Evolutionary conservation across 2,113 vertebrate species (phyloP).

Genomic region (Emydura subglobosa): DNA sequence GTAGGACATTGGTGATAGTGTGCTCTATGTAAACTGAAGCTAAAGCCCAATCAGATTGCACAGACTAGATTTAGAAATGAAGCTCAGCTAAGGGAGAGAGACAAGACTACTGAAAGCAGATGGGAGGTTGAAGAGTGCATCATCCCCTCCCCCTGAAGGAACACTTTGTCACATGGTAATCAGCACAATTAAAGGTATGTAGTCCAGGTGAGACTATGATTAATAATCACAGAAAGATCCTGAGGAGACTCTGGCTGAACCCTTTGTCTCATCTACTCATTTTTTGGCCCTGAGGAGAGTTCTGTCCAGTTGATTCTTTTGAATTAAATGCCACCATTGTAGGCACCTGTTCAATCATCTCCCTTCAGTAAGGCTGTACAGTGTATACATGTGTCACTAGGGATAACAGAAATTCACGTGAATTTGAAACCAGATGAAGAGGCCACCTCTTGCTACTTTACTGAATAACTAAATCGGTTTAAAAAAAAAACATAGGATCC

Average conservation of each 20-base stretch:
- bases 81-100: background rate
- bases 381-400: background rate
- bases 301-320: background rate
- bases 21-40: too few relatives aligned
- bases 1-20: background rate
- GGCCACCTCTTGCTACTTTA: background rate
- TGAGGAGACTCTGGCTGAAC: background rate
- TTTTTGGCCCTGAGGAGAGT: background rate
- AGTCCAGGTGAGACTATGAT: background rate
- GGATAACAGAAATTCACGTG: background rate
- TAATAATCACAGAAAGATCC: background rate
- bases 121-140: background rate
- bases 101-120: background rate
- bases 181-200: background rate
- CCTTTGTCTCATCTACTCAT: background rate
- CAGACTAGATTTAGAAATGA: background rate
- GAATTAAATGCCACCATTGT: background rate
- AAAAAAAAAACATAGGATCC: fast-evolving
- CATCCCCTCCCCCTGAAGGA: background rate
- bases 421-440: background rate
- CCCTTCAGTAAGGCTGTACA: background rate
- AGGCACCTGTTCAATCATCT: background rate
- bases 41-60: background rate
- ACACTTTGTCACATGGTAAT: background rate
- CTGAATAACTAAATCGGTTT: fast-evolving